Conservation (phyloP, 23 tunicate species). For the Phallusia fumigata region DNA sequence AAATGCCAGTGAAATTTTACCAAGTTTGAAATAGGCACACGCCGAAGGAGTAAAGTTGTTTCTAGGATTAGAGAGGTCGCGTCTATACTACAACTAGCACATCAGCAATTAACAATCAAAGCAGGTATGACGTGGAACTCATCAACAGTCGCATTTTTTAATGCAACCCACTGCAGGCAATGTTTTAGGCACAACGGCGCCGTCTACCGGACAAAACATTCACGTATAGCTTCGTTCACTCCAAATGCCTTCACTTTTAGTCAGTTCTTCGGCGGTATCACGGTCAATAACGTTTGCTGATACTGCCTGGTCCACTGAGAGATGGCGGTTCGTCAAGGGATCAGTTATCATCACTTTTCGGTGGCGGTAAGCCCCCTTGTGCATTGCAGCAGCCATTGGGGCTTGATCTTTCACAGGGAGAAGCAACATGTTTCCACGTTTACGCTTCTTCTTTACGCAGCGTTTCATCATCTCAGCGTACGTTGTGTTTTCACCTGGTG, state of each 20-base stretch:
- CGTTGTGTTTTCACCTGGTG: slow-evolving; percentile 65
- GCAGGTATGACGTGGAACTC: too few relatives aligned
- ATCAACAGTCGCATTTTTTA: not conserved
- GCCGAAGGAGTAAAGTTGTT: too few relatives aligned
- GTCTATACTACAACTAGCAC: too few relatives aligned
- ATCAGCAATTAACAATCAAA: too few relatives aligned
- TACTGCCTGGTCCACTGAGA: slow-evolving; percentile 43
- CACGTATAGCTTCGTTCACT: not conserved
- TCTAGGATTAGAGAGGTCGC: too few relatives aligned
- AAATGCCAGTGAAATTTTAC: too few relatives aligned
- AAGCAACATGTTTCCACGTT: slow-evolving; percentile 49
- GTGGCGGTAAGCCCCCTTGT: slow-evolving; percentile 26
- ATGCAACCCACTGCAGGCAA: not conserved
- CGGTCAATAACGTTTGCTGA: slow-evolving; percentile 34
- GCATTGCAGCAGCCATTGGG: slow-evolving; percentile 50
- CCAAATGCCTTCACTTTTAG: slow-evolving; percentile 21
- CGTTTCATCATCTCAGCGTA: slow-evolving; percentile 78
- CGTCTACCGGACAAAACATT: not conserved
- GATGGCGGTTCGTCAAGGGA: slow-evolving; percentile 29
- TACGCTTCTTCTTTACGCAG: slow-evolving; percentile 48
- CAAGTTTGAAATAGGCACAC: too few relatives aligned
- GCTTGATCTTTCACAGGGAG: slow-evolving; percentile 57
- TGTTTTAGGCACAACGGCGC: not conserved
- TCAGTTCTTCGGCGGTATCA: slow-evolving; percentile 38
- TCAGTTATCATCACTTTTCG: slow-evolving; percentile 38